Evolutionary conservation across 2,888 invertebrate species (phyloP).

Genomic region (Syrista parreyssii): DNA sequence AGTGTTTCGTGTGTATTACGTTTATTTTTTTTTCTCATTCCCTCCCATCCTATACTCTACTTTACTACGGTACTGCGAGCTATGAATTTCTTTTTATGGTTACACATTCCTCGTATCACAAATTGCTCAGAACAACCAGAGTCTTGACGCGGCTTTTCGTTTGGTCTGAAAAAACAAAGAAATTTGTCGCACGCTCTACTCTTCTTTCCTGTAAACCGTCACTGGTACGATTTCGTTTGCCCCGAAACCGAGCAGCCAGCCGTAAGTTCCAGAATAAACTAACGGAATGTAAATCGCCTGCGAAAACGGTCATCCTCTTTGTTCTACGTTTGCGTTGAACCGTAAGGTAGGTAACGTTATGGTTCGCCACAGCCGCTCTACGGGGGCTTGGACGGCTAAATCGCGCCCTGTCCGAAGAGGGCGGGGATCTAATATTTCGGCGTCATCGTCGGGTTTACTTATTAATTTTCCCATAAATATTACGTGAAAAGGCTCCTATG

Average conservation of each 20-base stretch:
- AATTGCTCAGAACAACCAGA: too few relatives aligned
- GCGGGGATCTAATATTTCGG: conserved; percentile 33
- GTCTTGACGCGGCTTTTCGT: too few relatives aligned
- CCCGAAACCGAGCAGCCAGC: not conserved
- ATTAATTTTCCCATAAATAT: conserved; percentile 38
- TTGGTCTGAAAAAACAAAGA: too few relatives aligned
- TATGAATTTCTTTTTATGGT: too few relatives aligned
- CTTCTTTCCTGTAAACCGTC: not conserved
- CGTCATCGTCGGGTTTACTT: conserved; percentile 36
- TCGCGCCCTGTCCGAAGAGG: conserved; percentile 14
- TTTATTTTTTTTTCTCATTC: too few relatives aligned
- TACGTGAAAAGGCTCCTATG: conserved; percentile 26
- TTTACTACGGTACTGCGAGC: too few relatives aligned
- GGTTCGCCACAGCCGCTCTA: not conserved
- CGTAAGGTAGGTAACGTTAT: not conserved
- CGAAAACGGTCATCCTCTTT: not conserved
- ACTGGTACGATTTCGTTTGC: not conserved
- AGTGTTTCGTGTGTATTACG: too few relatives aligned
- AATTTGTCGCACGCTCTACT: too few relatives aligned
- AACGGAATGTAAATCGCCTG: not conserved
- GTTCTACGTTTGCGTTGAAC: not conserved
- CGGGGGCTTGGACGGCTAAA: not conserved
- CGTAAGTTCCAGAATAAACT: not conserved
- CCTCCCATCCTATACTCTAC: too few relatives aligned
- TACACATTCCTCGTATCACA: too few relatives aligned